Base-by-base conservation (phyloP, 2,113 vertebrate species). In the Sigmodon hispidus region DNA sequence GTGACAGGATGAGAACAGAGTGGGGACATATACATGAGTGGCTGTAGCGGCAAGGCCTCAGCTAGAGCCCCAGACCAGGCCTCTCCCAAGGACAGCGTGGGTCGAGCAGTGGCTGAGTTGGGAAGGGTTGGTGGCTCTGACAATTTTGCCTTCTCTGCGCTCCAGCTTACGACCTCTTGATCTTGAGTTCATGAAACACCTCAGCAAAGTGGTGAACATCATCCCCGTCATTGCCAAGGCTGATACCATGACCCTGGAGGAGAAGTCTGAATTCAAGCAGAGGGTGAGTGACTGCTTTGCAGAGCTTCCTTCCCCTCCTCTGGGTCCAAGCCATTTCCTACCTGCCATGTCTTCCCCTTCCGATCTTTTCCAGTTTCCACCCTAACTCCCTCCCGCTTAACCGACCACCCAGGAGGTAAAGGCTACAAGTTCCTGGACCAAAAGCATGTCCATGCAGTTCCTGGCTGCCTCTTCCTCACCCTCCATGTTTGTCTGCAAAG, bases 161-260 rank as follows among this genome's bases (percentile, higher is more conserved):
- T 98, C 63, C 97, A 99, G 99, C 96, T 98, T 99, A 95, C 98
- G 99, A 83, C 99, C 99, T 94, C 98, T 99, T 21, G 99, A 99
- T 92, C 89, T 99, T 31, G 99, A 99, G 98, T 99, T 99, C 97
- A 99, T 99, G 99, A 99, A 99, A 95, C 99, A 99, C 95, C 98
- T 99, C 98, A 99, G 99, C 98, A 99, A 99, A 96, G 99, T 99
- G 3, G 99, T 99, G 96, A 99, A 99, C 98, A 99, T 99, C 97
- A 99, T 99, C 94, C 99, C 99, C 0, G 97, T 99, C 95, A 99
- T 99, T 6, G 99, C 99, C 91, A 99, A 99, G 97, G 98, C 99
- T 3, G 99, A 99, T 98, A 99, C 99, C 59, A 99, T 99, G 99
- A 99, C 99, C 77, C 98, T 98, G 89, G 99, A 99, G 95, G 99